These are phyloP conservation scores for Agrotis segetum DNA, from an alignment of 2,888 invertebrate species.

Conservation along the genomic window DNA sequence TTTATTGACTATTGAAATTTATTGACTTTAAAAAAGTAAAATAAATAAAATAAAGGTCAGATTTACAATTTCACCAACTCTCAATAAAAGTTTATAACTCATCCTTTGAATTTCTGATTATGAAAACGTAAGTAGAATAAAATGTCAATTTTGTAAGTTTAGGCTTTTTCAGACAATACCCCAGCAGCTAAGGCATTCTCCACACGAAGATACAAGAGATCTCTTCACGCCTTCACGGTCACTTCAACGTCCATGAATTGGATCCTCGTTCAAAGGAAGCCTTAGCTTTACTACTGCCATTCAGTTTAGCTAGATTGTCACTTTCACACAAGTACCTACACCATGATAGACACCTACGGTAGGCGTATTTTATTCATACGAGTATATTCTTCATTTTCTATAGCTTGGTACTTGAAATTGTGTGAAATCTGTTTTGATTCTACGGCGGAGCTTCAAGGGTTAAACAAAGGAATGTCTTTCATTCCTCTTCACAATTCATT, in stretches of 20 bases:
- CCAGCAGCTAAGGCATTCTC: neutral
- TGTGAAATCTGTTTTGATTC: constrained; percentile 22
- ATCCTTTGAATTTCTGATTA: neutral
- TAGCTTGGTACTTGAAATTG: constrained; percentile 20
- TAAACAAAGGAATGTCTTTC: constrained; percentile 42
- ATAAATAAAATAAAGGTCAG: no score
- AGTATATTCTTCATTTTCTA: constrained; percentile 8
- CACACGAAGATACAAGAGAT: constrained; percentile 3
- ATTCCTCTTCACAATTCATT: constrained; percentile 13
- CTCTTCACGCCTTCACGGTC: neutral
- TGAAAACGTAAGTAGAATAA: no score
- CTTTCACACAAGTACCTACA: constrained; percentile 1
- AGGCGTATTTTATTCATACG: neutral
- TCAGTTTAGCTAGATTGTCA: constrained; percentile 11
- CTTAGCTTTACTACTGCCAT: constrained; percentile 16
- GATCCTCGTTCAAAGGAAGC: constrained; percentile 6
- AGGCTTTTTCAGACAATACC: neutral
- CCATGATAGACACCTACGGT: no score
- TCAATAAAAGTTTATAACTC: neutral
- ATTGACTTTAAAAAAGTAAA: neutral
- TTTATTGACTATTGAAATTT: neutral
- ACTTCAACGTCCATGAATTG: neutral
- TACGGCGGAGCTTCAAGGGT: constrained; percentile 27
- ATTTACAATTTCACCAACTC: neutral
- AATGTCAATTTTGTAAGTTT: neutral